Evolutionary conservation across 2,888 invertebrate genomes (phyloP), one percentile per base, ranked within the genome.

Genomic region (Geotrupes spiniger): DNA sequence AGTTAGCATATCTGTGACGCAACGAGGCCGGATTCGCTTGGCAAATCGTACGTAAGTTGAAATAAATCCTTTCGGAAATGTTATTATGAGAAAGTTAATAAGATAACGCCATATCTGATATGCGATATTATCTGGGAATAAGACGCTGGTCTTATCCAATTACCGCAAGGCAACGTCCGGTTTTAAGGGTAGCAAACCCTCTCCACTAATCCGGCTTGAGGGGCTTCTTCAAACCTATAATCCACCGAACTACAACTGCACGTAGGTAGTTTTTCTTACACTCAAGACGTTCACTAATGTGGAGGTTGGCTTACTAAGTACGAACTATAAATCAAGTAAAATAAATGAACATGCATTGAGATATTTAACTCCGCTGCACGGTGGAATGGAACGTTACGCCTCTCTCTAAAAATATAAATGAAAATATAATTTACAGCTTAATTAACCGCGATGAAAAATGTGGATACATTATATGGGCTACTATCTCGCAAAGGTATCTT

Each of bases 111-210:
- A 69, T 68, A 70, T 66, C 63, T 61, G 70, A 69, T 62, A 71
- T 61, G 59, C 62, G 68, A 70, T 69, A 68, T 59, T 54, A 52
- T 59, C 60, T 65, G 57, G 56, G 47, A 53, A 54, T 50, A 54
- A 62, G 62, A 64, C 65, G 61, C 62, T 60, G 58, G 65, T 64
- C 57, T 60, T 64, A 71, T 71, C 71, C 70, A 70, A 71, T 71
- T 71, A 71, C 61, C 58, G 54, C 58, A 53, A 62, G 60, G 52
- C 63, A 60, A 59, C 54, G 63, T 62, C 62, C 60, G 62, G 63
- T 64, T 65, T 64, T 57, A 57, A 56, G 68, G 68, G 67, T 64
- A 63, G 63, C 66, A 65, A 66, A 67, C 68, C 68, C 63, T 58
- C 11, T 15, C 26, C 8, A 14, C 40, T 40, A 40, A 25, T 27